Conservation (phyloP, 2,888 invertebrate genomes). For the Aphrophora alni region DNA sequence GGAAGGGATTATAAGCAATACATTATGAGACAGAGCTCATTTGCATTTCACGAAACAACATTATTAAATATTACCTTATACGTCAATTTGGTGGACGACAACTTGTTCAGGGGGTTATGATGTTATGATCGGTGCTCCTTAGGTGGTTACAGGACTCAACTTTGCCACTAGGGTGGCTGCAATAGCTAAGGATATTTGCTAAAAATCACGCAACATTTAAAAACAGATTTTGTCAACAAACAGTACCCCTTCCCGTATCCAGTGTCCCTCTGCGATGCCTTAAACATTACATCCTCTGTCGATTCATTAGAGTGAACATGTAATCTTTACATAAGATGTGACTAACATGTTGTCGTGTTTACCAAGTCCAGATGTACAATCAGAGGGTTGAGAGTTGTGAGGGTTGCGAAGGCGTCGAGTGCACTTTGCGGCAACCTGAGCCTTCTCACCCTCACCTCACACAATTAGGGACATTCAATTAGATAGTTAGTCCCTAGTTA, state of each 20-base stretch:
- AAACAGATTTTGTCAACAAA: not conserved
- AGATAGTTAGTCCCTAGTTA: not conserved
- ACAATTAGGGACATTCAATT: conserved; percentile 9
- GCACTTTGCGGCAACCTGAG: not conserved
- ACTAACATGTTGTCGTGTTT: conserved; percentile 6
- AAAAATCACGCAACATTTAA: not conserved
- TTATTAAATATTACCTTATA: too few relatives aligned
- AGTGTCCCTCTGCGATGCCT: too few relatives aligned
- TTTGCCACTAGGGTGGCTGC: too few relatives aligned
- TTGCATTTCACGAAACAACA: too few relatives aligned
- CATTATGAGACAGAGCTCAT: too few relatives aligned
- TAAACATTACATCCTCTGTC: too few relatives aligned
- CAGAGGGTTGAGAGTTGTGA: not conserved
- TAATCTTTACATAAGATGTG: not conserved
- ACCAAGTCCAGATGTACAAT: not conserved
- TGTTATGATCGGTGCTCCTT: too few relatives aligned
- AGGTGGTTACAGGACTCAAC: too few relatives aligned
- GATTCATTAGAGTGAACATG: not conserved
- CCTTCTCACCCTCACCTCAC: not conserved
- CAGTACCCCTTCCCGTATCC: not conserved
- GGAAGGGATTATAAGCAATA: too few relatives aligned
- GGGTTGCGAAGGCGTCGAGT: not conserved
- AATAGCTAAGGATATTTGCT: too few relatives aligned
- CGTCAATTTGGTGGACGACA: too few relatives aligned
- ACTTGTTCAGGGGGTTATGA: too few relatives aligned